Percentiles rank a stretch among this genome's conserved stretches.
These are phyloP conservation scores for Lepidonotus clava DNA, from an alignment of 2,888 invertebrate species.

Conservation along the genomic window DNA sequence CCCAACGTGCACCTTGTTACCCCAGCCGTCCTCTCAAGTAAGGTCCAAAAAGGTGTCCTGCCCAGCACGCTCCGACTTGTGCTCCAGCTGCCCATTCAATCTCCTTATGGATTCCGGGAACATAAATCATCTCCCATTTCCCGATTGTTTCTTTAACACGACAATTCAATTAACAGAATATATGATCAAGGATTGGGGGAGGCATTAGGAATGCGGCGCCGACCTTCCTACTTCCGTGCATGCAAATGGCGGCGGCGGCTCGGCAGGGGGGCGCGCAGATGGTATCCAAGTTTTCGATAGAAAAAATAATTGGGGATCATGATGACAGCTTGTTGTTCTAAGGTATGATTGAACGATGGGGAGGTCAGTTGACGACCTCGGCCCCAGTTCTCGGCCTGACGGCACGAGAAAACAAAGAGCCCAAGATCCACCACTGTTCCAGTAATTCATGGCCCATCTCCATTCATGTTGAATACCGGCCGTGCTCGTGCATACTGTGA, in stretches of 20 bases:
- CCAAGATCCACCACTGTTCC: no score
- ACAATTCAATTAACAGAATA: slow-evolving; percentile 47
- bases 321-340: slow-evolving; percentile 25
- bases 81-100: not conserved
- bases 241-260: not conserved
- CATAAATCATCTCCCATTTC: slow-evolving; percentile 38
- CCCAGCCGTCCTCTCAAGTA: no score
- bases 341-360: not conserved
- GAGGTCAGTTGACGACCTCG: no score
- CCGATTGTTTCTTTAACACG: slow-evolving; percentile 32
- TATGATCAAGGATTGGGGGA: slow-evolving; percentile 19
- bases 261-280: not conserved
- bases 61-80: not conserved
- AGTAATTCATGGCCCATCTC: no score
- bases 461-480: no score
- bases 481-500: no score
- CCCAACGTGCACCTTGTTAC: no score
- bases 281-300: not conserved
- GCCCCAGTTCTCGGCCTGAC: no score
- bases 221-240: slow-evolving; percentile 4
- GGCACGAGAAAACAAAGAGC: no score
- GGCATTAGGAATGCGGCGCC: not conserved
- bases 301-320: slow-evolving; percentile 19
- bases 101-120: no score
- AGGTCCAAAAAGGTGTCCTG: not conserved